Evolutionary conservation across 2,113 vertebrate species (phyloP), one percentile per base, ranked within the genome.

Genomic region (Corythoichthys haematopterus): DNA sequence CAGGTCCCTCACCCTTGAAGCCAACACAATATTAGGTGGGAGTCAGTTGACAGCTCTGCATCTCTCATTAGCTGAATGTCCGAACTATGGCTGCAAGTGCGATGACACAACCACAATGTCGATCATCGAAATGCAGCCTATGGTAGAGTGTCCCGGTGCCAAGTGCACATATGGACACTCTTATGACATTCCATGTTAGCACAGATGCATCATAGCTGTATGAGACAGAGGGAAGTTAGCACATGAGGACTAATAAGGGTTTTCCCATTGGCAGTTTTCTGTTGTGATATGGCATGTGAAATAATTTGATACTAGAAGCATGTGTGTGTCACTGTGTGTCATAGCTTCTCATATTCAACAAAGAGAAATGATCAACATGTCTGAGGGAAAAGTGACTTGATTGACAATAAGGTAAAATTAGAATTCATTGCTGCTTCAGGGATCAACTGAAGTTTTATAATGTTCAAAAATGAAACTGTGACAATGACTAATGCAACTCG

Each of bases 241-340:
- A 68, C 55, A 36, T 47, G 47, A 55, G 64, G 65, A 60, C 38
- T 76, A 68, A 68, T 72, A 70, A 69, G 56, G 50, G 69, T 45
- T 52, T 59, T 37, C 13, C 66, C 43, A 69, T 15, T 36, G 28
- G 56, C 8, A 48, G 45, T 37, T 48, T 53, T 20, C 16, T 9
- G 40, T 35, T 69, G 62, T 64, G 53, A 37, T 52, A 45, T 3
- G 12, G 40, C 28, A 50, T 4, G 3, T 63, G 37, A 71, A 47
- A 67, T 16, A 70, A 61, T 50, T 45, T 36, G 59, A 57, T 53
- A 37, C 43, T 35, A 58, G 53, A n/a, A 11, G 45, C 68, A 50
- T 46, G 65, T 38, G 35, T 7, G 20, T 13, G 47, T 38, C 40
- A 52, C 16, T n/a, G 38, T 76, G 56, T 73, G 69, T 55, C 57